Conservation (phyloP, 1,140 invertebrate genomes). For the Palaemon carinicauda region DNA sequence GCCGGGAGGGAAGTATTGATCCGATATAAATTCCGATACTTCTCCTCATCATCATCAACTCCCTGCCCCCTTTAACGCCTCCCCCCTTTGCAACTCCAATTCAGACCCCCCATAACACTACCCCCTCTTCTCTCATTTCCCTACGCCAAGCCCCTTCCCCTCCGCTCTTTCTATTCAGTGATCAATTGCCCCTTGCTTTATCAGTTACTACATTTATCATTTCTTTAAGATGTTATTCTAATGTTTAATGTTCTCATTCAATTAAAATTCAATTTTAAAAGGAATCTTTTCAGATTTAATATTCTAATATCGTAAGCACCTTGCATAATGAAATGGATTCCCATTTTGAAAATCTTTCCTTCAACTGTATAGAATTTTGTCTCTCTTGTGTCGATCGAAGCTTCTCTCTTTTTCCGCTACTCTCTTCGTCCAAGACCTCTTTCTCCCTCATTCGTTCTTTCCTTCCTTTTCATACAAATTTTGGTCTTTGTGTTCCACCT, state of each 20-base stretch:
- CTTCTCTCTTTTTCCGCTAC: neutral
- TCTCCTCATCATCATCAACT: neutral
- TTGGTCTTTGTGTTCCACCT: neutral
- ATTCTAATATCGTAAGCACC: too few relatives aligned
- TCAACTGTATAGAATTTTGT: neutral
- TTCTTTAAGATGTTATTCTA: too few relatives aligned
- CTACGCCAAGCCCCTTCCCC: neutral
- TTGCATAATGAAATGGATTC: too few relatives aligned
- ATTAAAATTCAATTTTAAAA: too few relatives aligned
- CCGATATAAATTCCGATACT: conserved; percentile 3
- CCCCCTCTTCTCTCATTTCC: neutral
- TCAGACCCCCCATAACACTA: neutral
- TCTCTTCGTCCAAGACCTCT: neutral
- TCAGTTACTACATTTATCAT: too few relatives aligned
- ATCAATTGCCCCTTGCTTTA: neutral
- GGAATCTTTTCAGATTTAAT: too few relatives aligned
- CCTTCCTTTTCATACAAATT: too few relatives aligned
- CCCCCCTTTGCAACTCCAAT: neutral
- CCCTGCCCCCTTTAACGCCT: neutral
- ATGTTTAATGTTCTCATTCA: too few relatives aligned
- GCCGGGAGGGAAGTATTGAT: neutral
- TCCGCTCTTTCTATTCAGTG: neutral
- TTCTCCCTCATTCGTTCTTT: neutral
- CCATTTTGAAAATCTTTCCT: neutral
- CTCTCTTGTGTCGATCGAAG: neutral